A percentile compares a stretch with the other conserved stretches of the same genome.
Evolutionary conservation across 2,888 invertebrate genomes (phyloP).

Genomic region (Hofmannophila pseudospretella): DNA sequence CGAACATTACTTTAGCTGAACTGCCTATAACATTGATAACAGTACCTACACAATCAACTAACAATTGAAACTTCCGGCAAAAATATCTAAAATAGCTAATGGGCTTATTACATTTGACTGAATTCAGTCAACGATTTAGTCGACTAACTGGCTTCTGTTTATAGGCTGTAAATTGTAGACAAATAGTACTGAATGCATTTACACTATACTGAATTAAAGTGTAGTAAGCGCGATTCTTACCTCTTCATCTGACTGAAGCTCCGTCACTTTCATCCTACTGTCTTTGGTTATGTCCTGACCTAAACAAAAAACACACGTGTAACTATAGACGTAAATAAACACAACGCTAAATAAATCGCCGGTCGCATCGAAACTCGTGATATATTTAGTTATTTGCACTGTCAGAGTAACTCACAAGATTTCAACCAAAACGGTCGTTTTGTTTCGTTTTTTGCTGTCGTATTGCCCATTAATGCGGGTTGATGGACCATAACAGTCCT

Average conservation of each 20-base stretch:
- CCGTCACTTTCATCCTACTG: conserved; percentile 69
- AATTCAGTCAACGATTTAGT: no score
- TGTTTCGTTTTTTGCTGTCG: conserved; percentile 43
- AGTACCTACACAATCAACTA: no score
- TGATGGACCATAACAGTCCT: conserved; percentile 52
- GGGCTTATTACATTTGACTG: no score
- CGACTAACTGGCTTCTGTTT: no score
- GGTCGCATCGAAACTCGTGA: conserved; percentile 7
- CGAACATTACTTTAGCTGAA: no score
- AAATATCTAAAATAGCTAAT: no score
- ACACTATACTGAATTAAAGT: no score
- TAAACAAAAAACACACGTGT: conserved; percentile 49
- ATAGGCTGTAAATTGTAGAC: no score
- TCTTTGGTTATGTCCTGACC: conserved; percentile 75
- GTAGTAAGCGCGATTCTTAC: no score
- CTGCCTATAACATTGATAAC: no score
- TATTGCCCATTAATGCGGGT: conserved; percentile 54
- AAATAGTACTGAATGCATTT: no score
- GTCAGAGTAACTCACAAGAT: conserved; percentile 58
- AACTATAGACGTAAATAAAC: conserved; percentile 43
- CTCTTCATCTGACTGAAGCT: conserved; percentile 67
- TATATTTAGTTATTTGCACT: conserved; percentile 30
- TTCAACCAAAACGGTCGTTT: conserved; percentile 48
- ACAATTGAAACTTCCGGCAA: no score
- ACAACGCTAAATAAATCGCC: conserved; percentile 16